A percentile compares a stretch with the other conserved stretches of the same genome.
Evolutionary conservation across 2,797 vertebrate genomes (phyloP).

Genomic region (Gymnoscopelus microlampas): DNA sequence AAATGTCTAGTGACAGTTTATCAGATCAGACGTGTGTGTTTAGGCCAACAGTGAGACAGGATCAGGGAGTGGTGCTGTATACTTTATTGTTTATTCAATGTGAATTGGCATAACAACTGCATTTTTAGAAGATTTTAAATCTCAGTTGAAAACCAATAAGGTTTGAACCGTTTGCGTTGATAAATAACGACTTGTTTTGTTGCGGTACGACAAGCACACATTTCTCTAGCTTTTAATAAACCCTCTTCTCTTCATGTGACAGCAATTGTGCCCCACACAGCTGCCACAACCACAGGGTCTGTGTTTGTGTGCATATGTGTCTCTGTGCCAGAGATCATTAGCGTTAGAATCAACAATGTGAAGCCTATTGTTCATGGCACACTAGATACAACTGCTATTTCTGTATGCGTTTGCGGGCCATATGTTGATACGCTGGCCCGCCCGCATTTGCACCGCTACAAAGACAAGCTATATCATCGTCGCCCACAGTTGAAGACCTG

Average conservation of each 20-base stretch:
- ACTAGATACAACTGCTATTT: constrained; percentile 31
- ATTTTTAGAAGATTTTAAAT: too few relatives aligned
- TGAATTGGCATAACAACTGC: too few relatives aligned
- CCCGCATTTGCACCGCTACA: constrained; percentile 13
- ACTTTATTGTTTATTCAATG: too few relatives aligned
- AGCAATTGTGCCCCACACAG: constrained; percentile 16
- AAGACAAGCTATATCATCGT: constrained; percentile 19
- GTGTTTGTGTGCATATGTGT: neutral
- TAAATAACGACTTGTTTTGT: too few relatives aligned
- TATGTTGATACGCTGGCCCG: constrained; percentile 64
- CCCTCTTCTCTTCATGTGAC: constrained; percentile 36
- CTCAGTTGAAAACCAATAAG: too few relatives aligned
- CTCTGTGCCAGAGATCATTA: constrained; percentile 44
- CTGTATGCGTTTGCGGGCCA: constrained; percentile 51
- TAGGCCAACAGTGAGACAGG: too few relatives aligned
- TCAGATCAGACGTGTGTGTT: too few relatives aligned
- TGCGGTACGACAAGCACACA: too few relatives aligned
- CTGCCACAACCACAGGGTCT: constrained; percentile 43
- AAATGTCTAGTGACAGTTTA: too few relatives aligned
- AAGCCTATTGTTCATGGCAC: constrained; percentile 9
- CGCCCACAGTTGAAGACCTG: constrained; percentile 31
- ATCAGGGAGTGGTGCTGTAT: too few relatives aligned
- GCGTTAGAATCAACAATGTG: constrained; percentile 33
- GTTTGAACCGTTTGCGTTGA: too few relatives aligned
- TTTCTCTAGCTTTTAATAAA: too few relatives aligned